These are phyloP conservation scores for Brachyalestes nurse DNA, from an alignment of 2,797 vertebrate genomes.

Conservation along the genomic window DNA sequence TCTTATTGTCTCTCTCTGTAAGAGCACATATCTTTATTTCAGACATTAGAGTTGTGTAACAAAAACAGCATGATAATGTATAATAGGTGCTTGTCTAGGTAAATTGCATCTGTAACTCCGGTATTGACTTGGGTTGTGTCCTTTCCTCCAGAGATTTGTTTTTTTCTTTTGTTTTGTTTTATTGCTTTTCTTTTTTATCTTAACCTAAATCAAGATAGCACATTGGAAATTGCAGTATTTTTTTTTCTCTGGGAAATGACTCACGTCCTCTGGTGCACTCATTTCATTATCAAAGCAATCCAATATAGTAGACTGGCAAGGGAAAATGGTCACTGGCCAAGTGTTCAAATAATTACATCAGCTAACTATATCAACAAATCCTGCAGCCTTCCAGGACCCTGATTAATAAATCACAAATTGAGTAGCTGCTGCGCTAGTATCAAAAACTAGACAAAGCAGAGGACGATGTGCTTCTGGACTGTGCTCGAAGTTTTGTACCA, in stretches of 20 bases:
- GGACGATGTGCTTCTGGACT: constrained; percentile 11
- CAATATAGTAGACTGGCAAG: constrained; percentile 40
- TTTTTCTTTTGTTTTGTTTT: background rate
- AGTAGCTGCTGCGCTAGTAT: constrained; percentile 36
- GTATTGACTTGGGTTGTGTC: background rate
- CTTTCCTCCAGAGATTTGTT: background rate
- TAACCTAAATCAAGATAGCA: constrained; percentile 2
- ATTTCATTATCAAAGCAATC: constrained; percentile 51
- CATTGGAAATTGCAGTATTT: background rate
- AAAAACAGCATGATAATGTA: background rate
- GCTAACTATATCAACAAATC: constrained; percentile 46
- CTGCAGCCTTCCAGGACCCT: constrained; percentile 32
- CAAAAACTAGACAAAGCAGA: constrained; percentile 35
- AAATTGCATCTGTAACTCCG: background rate
- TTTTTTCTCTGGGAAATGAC: constrained; percentile 34
- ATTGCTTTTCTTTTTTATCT: background rate
- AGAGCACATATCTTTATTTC: background rate
- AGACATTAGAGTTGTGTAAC: background rate
- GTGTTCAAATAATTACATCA: constrained; percentile 53
- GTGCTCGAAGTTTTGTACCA: background rate
- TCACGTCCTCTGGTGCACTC: constrained; percentile 22
- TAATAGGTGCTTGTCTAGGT: background rate
- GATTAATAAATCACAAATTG: constrained; percentile 34
- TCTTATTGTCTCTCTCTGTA: background rate
- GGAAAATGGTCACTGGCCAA: constrained; percentile 45